These are phyloP conservation scores for Onychostruthus taczanowskii DNA, from an alignment of 2,113 vertebrate species.

Conservation along the genomic window DNA sequence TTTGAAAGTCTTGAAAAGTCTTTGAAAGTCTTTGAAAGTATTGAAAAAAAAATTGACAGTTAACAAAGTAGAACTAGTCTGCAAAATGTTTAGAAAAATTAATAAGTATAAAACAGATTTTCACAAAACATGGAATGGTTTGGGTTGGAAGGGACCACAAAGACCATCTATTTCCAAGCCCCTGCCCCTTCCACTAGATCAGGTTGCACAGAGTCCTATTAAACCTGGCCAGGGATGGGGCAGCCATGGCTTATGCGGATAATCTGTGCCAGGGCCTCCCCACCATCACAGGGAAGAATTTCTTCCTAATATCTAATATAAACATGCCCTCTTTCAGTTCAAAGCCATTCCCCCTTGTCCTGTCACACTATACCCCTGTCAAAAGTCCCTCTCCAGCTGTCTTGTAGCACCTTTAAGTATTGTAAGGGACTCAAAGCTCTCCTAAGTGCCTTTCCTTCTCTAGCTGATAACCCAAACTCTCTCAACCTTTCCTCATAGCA, in stretches of 20 bases:
- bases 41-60: neutral
- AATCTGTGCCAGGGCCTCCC: neutral
- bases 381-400: neutral
- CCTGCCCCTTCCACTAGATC: neutral
- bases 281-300: neutral
- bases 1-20: neutral
- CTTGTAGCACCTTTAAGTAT: neutral
- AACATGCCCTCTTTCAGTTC: neutral
- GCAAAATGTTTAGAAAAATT: neutral
- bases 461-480: neutral
- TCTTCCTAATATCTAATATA: neutral
- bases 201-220: neutral
- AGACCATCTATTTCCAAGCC: neutral
- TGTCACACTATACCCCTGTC: neutral
- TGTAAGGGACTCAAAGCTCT: neutral
- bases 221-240: neutral
- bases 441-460: neutral
- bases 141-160: neutral
- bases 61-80: neutral
- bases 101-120: neutral
- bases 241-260: neutral
- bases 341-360: neutral
- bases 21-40: neutral
- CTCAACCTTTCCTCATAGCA: neutral
- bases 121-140: neutral